Evolutionary conservation across 2,797 vertebrate species (phyloP), one percentile per base, ranked within the genome.

Genomic region (Sorex maritimensis): DNA sequence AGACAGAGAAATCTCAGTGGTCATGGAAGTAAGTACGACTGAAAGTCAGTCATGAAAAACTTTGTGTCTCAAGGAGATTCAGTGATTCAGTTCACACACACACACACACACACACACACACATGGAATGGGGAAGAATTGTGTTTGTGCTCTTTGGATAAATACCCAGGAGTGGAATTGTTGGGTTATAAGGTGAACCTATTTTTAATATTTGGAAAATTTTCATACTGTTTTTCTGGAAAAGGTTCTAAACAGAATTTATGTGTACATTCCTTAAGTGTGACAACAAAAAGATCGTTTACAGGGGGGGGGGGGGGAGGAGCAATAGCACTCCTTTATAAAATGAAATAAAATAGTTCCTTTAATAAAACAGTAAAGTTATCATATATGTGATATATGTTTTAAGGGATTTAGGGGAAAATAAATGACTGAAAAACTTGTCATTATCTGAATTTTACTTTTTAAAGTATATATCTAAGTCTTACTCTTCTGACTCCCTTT

Each of bases 341-440:
- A 49, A 17, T 30, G 26, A 55, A 46, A 41, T 58, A 69, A 17
- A 14, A 65, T 24, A 0, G 58, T 19, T 24, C n/a, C 28, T 92
- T 44, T 83, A 46, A 79, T 73, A 73, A 71, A 49, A 58, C 41
- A 90, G 9, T 58, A 86, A 44, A 61, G 46, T 21, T 7, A 49
- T 52, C 90, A 88, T 81, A 75, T 14, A 21, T 46, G 71, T 52
- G 12, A 38, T 72, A 71, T 44, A 69, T 85, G 8, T 46, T 87
- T 5, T 86, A 34, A 81, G 71, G n/a, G 14, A 75, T 73, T 44
- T 72, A 55, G 28, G 6, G 2, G 63, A 5, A 6, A 81, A 44
- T 28, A 90, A 84, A 44, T 88, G 52, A 44, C 69, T 92, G 17
- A 19, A 49, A 63, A n/a, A 65, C 80, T 92, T 74, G 69, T 23